These are phyloP conservation scores for Cavia aperea DNA, from an alignment of 2,113 vertebrate genomes.

Conservation along the genomic window DNA sequence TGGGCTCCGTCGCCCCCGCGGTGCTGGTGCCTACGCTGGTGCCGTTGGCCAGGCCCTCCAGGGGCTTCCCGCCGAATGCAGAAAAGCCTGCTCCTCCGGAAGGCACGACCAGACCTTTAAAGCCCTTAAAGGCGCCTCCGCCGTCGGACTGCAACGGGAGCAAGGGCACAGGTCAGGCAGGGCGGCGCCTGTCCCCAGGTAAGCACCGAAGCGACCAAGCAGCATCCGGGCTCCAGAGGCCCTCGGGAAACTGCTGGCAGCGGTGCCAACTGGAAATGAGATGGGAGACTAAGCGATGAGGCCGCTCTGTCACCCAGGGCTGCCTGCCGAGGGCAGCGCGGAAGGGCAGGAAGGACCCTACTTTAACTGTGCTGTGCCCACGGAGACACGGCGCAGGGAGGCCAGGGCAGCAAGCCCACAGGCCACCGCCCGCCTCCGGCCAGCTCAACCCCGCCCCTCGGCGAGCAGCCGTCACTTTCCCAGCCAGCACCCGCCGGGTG, in stretches of 20 bases:
- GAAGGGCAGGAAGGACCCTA: not conserved
- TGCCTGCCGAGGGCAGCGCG: not conserved
- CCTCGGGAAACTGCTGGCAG: not conserved
- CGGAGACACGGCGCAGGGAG: not conserved
- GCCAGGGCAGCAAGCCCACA: not conserved
- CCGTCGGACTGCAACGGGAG: slow-evolving; percentile 78
- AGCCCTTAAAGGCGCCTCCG: slow-evolving; percentile 89
- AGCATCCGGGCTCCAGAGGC: not conserved
- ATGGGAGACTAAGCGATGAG: accelerated
- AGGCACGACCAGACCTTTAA: slow-evolving; percentile 84
- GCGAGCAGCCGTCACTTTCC: too few species aligned
- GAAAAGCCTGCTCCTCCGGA: slow-evolving; percentile 74
- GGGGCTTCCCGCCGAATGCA: slow-evolving; percentile 83
- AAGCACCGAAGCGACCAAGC: accelerated
- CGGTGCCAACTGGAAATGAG: accelerated
- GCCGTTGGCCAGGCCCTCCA: slow-evolving; percentile 85
- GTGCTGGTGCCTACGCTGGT: slow-evolving; percentile 66
- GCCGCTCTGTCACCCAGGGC: not conserved
- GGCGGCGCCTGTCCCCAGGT: accelerated
- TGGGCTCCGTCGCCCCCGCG: slow-evolving; percentile 64
- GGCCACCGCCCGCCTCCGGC: not conserved
- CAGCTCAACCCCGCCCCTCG: not conserved
- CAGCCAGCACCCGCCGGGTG: too few species aligned
- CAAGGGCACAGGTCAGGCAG: not conserved
- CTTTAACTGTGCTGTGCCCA: not conserved